phyloP scores from a whole-genome alignment of 2,888 invertebrate species.

The Spisula solida region DNA sequence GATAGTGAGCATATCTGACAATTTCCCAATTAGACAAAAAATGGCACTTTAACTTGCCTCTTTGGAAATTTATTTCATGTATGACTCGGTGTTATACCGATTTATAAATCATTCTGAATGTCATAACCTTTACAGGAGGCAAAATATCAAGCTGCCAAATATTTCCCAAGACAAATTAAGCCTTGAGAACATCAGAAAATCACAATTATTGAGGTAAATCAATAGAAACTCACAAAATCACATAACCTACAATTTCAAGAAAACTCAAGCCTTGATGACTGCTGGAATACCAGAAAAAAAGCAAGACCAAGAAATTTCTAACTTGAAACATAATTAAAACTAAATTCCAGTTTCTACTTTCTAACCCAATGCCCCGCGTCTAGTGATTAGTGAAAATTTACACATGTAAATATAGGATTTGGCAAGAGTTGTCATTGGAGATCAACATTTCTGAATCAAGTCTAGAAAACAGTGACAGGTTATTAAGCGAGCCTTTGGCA shows the following conservation, averaged over 20 bases:
- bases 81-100: neutral
- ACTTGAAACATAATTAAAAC: neutral
- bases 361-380: too few relatives aligned
- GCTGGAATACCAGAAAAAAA: neutral
- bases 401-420: too few relatives aligned
- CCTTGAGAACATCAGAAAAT: neutral
- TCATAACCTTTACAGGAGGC: neutral
- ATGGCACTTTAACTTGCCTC: neutral
- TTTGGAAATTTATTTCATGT: neutral
- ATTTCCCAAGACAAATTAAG: slow-evolving; percentile 15
- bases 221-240: neutral
- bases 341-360: too few relatives aligned
- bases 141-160: neutral
- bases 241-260: neutral
- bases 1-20: too few relatives aligned
- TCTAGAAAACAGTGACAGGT: too few relatives aligned
- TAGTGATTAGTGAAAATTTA: too few relatives aligned
- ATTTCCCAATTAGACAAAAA: too few relatives aligned
- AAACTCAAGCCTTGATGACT: neutral
- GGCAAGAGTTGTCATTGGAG: too few relatives aligned
- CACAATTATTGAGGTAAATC: neutral
- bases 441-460: too few relatives aligned
- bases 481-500: too few relatives aligned
- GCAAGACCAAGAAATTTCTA: neutral
- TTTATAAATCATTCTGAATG: neutral